phyloP scores from a whole-genome alignment of 2,113 vertebrate genomes.

The Tyrannus savana region DNA sequence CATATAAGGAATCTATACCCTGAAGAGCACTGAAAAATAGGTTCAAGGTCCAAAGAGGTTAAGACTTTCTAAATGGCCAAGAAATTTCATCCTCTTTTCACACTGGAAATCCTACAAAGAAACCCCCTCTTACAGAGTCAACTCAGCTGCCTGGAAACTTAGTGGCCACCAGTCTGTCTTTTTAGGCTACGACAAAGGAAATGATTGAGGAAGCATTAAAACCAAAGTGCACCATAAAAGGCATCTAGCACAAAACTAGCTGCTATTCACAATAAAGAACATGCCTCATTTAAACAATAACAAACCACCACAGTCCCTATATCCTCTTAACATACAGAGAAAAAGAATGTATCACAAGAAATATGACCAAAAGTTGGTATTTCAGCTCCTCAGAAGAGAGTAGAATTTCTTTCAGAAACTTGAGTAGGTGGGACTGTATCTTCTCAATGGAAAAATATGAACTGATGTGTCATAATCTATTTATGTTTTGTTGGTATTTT shows the following conservation, averaged over 20 bases:
- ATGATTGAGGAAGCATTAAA: slow-evolving; percentile 30
- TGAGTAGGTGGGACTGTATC: slow-evolving; percentile 24
- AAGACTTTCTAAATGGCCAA: background rate
- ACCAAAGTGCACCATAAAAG: slow-evolving; percentile 38
- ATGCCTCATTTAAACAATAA: background rate
- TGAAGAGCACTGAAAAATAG: background rate
- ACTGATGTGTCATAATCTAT: slow-evolving; percentile 14
- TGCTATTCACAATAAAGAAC: background rate
- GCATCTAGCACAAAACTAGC: slow-evolving; percentile 28
- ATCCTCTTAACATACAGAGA: background rate
- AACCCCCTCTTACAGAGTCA: background rate
- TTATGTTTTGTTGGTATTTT: slow-evolving; percentile 32
- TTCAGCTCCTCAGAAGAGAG: background rate
- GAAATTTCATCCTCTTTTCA: background rate
- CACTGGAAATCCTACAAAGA: background rate
- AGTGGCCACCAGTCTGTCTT: background rate
- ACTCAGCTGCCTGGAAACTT: background rate
- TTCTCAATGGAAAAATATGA: slow-evolving; percentile 49
- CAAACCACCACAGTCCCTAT: background rate
- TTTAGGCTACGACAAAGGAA: slow-evolving; percentile 38
- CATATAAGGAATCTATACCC: background rate
- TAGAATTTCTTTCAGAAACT: slow-evolving; percentile 7
- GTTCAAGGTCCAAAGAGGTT: background rate
- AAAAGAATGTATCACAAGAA: background rate
- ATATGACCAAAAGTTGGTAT: background rate